Conservation (phyloP, 2,888 invertebrate species). For the Synergus laeviventris region DNA sequence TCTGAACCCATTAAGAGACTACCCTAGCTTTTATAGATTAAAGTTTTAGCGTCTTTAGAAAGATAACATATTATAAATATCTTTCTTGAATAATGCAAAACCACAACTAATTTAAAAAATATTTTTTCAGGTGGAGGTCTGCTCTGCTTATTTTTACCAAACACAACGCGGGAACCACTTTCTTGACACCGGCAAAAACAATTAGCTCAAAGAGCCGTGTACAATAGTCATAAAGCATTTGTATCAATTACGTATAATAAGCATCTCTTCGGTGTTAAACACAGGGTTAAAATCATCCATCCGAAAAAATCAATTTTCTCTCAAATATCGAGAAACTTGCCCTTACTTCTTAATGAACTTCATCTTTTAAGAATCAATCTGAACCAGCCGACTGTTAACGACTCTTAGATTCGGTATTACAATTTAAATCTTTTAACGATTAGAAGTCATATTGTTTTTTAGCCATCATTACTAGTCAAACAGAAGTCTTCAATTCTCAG, state of each 20-base stretch:
- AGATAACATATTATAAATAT: too few relatives aligned
- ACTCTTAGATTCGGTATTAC: background rate
- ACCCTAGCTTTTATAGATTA: too few relatives aligned
- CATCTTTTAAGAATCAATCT: background rate
- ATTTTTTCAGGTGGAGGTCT: conserved; percentile 84
- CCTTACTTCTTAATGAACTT: conserved; percentile 1
- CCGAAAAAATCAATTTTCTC: background rate
- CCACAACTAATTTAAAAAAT: background rate
- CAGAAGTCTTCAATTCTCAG: background rate
- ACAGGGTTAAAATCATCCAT: background rate
- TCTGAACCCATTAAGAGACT: too few relatives aligned
- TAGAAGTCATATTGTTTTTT: background rate
- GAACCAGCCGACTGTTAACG: background rate
- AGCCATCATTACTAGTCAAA: background rate
- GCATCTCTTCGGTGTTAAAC: background rate
- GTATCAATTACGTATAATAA: conserved; percentile 1
- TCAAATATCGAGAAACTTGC: background rate
- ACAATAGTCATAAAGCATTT: conserved; percentile 12
- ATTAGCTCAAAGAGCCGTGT: background rate
- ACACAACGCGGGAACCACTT: conserved; percentile 90
- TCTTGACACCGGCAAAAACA: conserved; percentile 73
- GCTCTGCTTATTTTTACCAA: conserved; percentile 91
- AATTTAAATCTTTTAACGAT: background rate
- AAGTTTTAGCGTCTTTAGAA: too few relatives aligned
- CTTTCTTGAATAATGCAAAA: background rate